Conservation (phyloP, 2,888 invertebrate genomes). For the Parelbella ahira region DNA sequence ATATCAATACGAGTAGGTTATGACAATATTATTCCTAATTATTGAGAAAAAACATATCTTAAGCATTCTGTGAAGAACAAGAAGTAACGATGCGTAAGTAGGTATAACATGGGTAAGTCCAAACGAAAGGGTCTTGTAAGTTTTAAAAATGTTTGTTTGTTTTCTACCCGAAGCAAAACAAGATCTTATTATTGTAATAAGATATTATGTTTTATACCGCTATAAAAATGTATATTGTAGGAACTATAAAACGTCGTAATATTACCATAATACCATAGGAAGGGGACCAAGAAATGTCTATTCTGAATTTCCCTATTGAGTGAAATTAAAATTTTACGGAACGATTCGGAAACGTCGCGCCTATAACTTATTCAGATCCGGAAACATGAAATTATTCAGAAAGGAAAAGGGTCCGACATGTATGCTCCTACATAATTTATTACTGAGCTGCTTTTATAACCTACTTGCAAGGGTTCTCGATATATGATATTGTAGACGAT, state of each 20-base stretch:
- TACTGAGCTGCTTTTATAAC: slow-evolving; percentile 34
- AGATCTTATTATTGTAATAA: too few relatives aligned
- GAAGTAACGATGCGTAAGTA: too few relatives aligned
- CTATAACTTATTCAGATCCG: slow-evolving; percentile 67
- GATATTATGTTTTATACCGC: neutral
- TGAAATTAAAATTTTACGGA: slow-evolving; percentile 60
- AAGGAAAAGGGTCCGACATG: slow-evolving; percentile 56
- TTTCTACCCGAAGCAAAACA: neutral
- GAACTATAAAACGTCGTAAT: slow-evolving; percentile 8
- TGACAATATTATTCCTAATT: too few relatives aligned
- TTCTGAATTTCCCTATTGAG: slow-evolving; percentile 38
- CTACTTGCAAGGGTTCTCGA: slow-evolving; percentile 25
- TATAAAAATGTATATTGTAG: slow-evolving; percentile 5
- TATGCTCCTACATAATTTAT: slow-evolving; percentile 51
- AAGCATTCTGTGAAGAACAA: too few relatives aligned
- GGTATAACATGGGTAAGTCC: too few relatives aligned
- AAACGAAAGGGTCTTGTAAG: too few relatives aligned
- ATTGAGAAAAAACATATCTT: too few relatives aligned
- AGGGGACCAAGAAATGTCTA: slow-evolving; percentile 19
- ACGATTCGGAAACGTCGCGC: slow-evolving; percentile 45
- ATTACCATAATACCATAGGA: slow-evolving; percentile 14
- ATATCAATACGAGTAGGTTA: too few relatives aligned
- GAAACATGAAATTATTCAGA: slow-evolving; percentile 64
- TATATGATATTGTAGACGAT: slow-evolving; percentile 15
- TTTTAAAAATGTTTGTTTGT: too few relatives aligned